Percentiles rank a stretch among this genome's conserved stretches.
Evolutionary conservation across 2,797 vertebrate genomes (phyloP).

Genomic region (Cryptoblepharus egeriae): DNA sequence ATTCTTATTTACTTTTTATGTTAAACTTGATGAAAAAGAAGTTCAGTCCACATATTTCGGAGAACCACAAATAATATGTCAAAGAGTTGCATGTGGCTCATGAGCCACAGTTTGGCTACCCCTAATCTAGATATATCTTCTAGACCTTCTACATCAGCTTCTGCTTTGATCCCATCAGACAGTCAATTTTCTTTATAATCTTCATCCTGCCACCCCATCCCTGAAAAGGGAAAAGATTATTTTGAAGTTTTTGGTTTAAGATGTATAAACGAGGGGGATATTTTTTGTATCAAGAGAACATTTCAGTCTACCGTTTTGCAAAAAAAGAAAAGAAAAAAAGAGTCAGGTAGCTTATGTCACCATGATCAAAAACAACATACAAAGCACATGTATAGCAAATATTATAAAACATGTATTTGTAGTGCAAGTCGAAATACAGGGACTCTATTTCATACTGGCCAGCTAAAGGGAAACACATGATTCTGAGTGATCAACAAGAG

Average conservation of each 20-base stretch:
- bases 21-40: too few species aligned
- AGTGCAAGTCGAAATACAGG: constrained; percentile 82
- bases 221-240: neutral
- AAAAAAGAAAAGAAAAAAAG: constrained; percentile 56
- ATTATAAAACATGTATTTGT: constrained; percentile 80
- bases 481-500: constrained; percentile 76
- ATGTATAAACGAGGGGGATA: neutral
- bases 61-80: too few species aligned
- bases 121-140: too few species aligned
- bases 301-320: constrained; percentile 56
- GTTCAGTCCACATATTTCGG: too few species aligned
- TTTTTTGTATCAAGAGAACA: neutral
- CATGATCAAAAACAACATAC: constrained; percentile 74
- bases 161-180: constrained; percentile 20
- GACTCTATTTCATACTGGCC: constrained; percentile 80
- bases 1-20: too few species aligned
- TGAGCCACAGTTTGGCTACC: too few species aligned
- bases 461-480: constrained; percentile 77
- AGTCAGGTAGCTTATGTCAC: constrained; percentile 78
- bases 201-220: constrained; percentile 31
- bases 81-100: too few species aligned
- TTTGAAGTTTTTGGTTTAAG: rapidly evolving
- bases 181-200: constrained; percentile 17
- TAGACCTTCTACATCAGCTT: too few species aligned
- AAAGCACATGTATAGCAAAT: constrained; percentile 75